A percentile compares a stretch with the other conserved stretches of the same genome.
These are phyloP conservation scores for Drosophila falleni DNA, from an alignment of 2,888 invertebrate genomes.

Conservation along the genomic window DNA sequence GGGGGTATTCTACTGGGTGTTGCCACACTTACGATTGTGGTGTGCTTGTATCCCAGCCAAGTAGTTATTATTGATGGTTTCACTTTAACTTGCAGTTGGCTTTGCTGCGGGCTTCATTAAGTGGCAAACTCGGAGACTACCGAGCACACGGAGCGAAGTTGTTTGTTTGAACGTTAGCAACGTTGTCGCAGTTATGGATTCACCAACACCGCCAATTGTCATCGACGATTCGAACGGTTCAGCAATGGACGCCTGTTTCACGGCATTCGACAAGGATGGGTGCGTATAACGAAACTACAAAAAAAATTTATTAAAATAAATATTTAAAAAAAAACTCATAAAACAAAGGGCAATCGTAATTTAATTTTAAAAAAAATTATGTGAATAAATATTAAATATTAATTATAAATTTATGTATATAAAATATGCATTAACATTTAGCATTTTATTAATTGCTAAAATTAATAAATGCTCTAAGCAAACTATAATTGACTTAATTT, in stretches of 20 bases:
- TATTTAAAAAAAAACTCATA: neutral
- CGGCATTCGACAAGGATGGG: constrained; percentile 96
- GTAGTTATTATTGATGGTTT: constrained; percentile 74
- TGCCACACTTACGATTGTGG: constrained; percentile 14
- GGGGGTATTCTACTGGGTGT: constrained; percentile 10
- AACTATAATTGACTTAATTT: no score
- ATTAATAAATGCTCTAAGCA: neutral
- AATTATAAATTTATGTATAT: neutral
- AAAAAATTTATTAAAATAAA: constrained; percentile 2
- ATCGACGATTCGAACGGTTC: constrained; percentile 87
- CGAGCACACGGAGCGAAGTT: constrained; percentile 28
- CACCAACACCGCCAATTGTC: constrained; percentile 85
- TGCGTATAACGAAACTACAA: constrained; percentile 86
- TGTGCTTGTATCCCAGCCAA: constrained; percentile 16
- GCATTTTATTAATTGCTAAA: neutral
- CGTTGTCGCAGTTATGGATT: constrained; percentile 83
- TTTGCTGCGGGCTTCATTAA: constrained; percentile 66
- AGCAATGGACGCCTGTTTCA: constrained; percentile 96
- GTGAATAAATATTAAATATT: neutral
- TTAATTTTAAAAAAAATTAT: neutral
- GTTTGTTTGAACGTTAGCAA: constrained; percentile 64
- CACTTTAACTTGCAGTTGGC: constrained; percentile 75
- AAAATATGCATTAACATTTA: neutral
- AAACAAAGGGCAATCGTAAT: neutral
- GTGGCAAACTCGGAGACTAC: constrained; percentile 40